These are phyloP conservation scores for Cheilosia grossa DNA, from an alignment of 2,888 invertebrate genomes.

Conservation along the genomic window DNA sequence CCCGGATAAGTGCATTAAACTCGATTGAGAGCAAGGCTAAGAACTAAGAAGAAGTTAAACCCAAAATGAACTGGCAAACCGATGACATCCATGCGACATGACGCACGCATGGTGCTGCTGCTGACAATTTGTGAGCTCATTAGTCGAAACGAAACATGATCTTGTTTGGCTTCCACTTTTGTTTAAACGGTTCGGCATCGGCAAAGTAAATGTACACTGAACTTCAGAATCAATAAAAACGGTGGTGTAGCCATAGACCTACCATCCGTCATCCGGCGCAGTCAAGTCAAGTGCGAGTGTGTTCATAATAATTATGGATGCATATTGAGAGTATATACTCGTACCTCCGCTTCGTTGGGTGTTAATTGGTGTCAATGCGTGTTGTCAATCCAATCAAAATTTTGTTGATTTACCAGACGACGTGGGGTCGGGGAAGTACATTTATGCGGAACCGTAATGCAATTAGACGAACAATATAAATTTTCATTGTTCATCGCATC, in stretches of 20 bases:
- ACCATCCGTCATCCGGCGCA: background rate
- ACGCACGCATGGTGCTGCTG: background rate
- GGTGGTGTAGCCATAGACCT: background rate
- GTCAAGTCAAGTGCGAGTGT: background rate
- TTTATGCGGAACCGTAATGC: slow-evolving; percentile 60
- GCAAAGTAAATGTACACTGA: slow-evolving; percentile 60
- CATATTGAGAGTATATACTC: background rate
- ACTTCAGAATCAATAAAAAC: slow-evolving; percentile 48
- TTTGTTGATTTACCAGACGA: slow-evolving; percentile 65
- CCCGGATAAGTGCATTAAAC: slow-evolving; percentile 19
- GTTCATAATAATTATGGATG: slow-evolving; percentile 29
- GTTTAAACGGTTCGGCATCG: slow-evolving; percentile 54
- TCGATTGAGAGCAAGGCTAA: slow-evolving; percentile 7
- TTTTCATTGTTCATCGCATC: slow-evolving; percentile 17
- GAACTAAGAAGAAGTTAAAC: slow-evolving; percentile 3
- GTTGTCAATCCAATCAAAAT: slow-evolving; percentile 64
- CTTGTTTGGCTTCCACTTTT: slow-evolving; percentile 67
- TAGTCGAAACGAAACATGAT: slow-evolving; percentile 52
- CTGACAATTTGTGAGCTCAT: slow-evolving; percentile 49
- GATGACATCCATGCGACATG: background rate
- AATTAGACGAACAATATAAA: slow-evolving; percentile 54
- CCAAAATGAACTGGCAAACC: background rate
- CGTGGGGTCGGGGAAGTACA: slow-evolving; percentile 40
- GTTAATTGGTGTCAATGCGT: slow-evolving; percentile 71
- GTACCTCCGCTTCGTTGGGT: background rate